Percentiles rank a stretch among this genome's conserved stretches.
Conservation (phyloP, 2,888 invertebrate genomes). For the Athripsodes cinereus region DNA sequence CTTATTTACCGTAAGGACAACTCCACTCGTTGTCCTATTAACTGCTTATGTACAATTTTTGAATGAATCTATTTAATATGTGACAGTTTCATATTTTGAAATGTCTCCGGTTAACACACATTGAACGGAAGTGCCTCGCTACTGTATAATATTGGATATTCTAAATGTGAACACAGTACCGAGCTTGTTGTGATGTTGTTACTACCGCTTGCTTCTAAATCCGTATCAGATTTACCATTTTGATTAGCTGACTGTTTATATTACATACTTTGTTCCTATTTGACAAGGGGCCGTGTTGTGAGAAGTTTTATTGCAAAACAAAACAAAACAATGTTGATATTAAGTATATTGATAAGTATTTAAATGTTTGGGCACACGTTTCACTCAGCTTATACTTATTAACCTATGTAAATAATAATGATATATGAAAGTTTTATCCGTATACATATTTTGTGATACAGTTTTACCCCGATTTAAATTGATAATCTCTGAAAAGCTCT, state of each 20-base stretch:
- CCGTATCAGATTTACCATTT: neutral
- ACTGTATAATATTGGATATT: neutral
- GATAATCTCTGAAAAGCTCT: no score
- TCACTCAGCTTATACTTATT: neutral
- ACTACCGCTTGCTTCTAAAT: neutral
- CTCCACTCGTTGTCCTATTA: no score
- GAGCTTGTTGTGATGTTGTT: neutral
- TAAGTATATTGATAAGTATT: no score
- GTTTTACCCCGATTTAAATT: no score
- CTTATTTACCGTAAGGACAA: no score
- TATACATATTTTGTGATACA: no score
- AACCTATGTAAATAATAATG: neutral
- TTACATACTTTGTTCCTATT: no score
- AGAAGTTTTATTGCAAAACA: neutral
- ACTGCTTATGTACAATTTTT: no score
- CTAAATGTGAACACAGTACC: conserved; percentile 9
- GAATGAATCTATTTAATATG: no score
- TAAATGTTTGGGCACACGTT: neutral
- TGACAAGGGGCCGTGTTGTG: neutral
- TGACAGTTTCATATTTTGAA: conserved; percentile 7
- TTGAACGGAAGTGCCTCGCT: conserved; percentile 20
- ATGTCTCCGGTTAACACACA: conserved; percentile 7
- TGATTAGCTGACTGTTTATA: no score
- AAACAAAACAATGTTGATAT: neutral
- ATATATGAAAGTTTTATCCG: no score